Evolutionary conservation across 2,797 vertebrate genomes (phyloP).

Genomic region (Momotus momota): DNA sequence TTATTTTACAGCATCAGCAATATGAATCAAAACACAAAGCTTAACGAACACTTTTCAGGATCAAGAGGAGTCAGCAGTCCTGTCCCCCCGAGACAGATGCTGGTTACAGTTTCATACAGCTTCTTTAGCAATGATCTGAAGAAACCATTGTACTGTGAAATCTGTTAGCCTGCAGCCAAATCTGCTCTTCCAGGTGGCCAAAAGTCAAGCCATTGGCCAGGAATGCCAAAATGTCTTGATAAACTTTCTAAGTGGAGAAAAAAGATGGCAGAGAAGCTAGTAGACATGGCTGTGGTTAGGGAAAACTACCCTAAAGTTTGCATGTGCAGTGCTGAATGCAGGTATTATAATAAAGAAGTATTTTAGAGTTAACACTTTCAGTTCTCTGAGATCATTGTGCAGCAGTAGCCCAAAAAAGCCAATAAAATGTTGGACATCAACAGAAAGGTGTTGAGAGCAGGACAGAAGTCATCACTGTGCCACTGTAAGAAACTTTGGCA

Average conservation of each 20-base stretch:
- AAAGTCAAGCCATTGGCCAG: not conserved
- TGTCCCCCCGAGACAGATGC: not conserved
- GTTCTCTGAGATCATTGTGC: not conserved
- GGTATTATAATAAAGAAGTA: not conserved
- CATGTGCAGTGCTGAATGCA: fast-evolving
- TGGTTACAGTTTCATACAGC: not conserved
- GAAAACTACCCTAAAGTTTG: not conserved
- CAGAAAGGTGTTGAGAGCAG: not conserved
- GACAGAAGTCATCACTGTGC: not conserved
- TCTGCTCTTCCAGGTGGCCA: not conserved
- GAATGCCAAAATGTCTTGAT: not conserved
- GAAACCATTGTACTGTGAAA: not conserved
- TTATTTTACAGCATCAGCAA: not conserved
- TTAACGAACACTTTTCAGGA: not conserved
- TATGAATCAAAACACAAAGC: not conserved
- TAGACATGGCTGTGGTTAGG: not conserved
- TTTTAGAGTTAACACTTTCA: fast-evolving
- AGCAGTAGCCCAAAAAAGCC: not conserved
- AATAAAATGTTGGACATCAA: not conserved
- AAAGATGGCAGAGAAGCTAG: not conserved
- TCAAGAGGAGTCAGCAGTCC: not conserved
- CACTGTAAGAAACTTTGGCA: not conserved
- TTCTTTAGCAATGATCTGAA: not conserved
- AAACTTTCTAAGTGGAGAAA: not conserved
- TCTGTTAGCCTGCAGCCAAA: not conserved